A percentile compares a stretch with the other conserved stretches of the same genome.
Conservation (phyloP, 2,797 vertebrate genomes). For the Aulostomus chinensis region DNA sequence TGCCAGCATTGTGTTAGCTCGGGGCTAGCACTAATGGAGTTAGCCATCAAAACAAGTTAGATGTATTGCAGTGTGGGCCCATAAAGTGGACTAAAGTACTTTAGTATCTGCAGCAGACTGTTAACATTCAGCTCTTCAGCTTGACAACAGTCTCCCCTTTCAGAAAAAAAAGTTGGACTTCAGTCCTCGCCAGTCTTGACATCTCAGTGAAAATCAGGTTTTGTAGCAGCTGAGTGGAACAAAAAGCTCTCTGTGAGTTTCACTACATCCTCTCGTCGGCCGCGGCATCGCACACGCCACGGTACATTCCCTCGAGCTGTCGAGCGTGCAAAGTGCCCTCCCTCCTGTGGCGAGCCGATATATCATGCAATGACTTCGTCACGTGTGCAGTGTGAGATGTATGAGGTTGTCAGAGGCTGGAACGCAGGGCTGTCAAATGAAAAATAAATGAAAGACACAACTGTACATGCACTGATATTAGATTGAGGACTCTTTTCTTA, state of each 20-base stretch:
- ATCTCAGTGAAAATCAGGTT: slow-evolving; percentile 32
- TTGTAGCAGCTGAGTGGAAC: slow-evolving; percentile 35
- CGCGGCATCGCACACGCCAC: background rate
- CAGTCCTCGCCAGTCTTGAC: slow-evolving; percentile 35
- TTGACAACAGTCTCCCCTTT: slow-evolving; percentile 21
- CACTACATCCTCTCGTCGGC: background rate
- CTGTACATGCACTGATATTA: slow-evolving; percentile 10
- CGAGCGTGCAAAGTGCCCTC: slow-evolving; percentile 54
- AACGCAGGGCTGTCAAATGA: slow-evolving; percentile 44
- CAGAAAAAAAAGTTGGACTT: slow-evolving; percentile 23
- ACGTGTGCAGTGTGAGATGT: slow-evolving; percentile 31
- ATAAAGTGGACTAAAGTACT: too few species aligned
- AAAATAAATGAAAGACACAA: slow-evolving; percentile 55
- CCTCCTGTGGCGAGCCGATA: slow-evolving; percentile 43
- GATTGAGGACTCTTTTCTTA: background rate
- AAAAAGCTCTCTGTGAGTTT: slow-evolving; percentile 53
- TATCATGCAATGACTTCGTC: slow-evolving; percentile 63
- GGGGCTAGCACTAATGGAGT: background rate
- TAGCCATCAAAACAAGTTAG: background rate
- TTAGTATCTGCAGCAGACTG: slow-evolving; percentile 3
- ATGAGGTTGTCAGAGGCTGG: slow-evolving; percentile 49
- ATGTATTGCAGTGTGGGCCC: background rate
- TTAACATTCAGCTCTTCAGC: slow-evolving; percentile 4
- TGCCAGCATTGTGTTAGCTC: background rate
- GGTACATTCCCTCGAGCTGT: slow-evolving; percentile 26